A percentile compares a stretch with the other conserved stretches of the same genome.
phyloP scores from a whole-genome alignment of 2,888 invertebrate species.

The Hydrotaea cyrtoneurina region DNA sequence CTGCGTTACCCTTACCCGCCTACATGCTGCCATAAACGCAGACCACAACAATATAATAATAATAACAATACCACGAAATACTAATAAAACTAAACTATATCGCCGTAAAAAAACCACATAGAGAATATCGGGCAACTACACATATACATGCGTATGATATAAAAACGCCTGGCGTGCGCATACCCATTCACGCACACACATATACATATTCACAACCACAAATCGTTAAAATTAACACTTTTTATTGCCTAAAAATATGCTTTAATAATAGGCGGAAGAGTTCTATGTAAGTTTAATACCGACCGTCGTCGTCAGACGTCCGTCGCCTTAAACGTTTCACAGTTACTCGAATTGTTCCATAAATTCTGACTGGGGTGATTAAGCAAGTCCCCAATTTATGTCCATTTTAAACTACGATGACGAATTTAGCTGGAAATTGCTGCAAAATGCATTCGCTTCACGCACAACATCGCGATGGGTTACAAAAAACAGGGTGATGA shows the following conservation, averaged over 20 bases:
- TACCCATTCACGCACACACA: neutral
- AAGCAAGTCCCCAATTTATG: neutral
- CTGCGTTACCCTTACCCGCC: neutral
- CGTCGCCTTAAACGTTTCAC: neutral
- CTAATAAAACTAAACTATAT: slow-evolving; percentile 54
- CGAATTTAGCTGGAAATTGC: neutral
- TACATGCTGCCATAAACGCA: slow-evolving; percentile 1
- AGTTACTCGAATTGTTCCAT: neutral
- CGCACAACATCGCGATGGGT: too few species aligned
- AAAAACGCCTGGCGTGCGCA: too few species aligned
- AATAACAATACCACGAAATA: slow-evolving; percentile 48
- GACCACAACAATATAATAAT: slow-evolving; percentile 38
- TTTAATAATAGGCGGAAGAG: neutral
- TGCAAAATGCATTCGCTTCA: too few species aligned
- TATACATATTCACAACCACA: neutral
- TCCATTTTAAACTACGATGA: neutral
- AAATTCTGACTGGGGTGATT: neutral
- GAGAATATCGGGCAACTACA: neutral
- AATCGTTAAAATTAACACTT: slow-evolving; percentile 12
- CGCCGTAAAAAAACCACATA: slow-evolving; percentile 8
- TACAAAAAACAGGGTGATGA: too few species aligned
- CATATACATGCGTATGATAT: too few species aligned
- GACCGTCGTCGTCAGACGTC: neutral
- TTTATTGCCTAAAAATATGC: slow-evolving; percentile 48
- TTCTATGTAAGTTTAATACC: slow-evolving; percentile 20